Evolutionary conservation across 2,797 vertebrate species (phyloP), one percentile per base, ranked within the genome.

Genomic region (Echiichthys vipera): DNA sequence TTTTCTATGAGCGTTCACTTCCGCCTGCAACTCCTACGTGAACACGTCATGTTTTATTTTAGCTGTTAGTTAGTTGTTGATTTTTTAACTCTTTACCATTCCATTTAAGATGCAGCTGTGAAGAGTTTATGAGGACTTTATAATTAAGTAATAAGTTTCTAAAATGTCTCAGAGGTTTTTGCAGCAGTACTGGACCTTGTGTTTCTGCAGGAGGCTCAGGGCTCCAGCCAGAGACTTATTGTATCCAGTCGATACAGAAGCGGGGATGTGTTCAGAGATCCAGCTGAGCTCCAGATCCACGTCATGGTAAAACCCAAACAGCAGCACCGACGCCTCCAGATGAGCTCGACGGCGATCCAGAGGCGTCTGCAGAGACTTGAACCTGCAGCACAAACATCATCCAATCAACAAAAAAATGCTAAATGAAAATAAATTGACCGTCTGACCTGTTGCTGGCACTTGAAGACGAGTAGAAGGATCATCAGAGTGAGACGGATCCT

Each of bases 111-210:
- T n/a, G n/a, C n/a, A n/a, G n/a, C n/a, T n/a, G n/a, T n/a, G n/a
- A n/a, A n/a, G n/a, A n/a, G n/a, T n/a, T n/a, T n/a, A n/a, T n/a
- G n/a, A n/a, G n/a, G n/a, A n/a, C n/a, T n/a, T n/a, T n/a, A n/a
- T n/a, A n/a, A n/a, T n/a, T n/a, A n/a, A n/a, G n/a, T n/a, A n/a
- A n/a, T n/a, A n/a, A n/a, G n/a, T n/a, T n/a, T n/a, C n/a, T n/a
- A n/a, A n/a, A n/a, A n/a, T n/a, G n/a, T n/a, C n/a, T n/a, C n/a
- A n/a, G n/a, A n/a, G n/a, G n/a, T n/a, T n/a, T n/a, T n/a, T n/a
- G n/a, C n/a, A n/a, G n/a, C n/a, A n/a, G n/a, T n/a, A n/a, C 12
- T 2, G 22, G 43, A 97, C 97, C 96, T 96, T 95, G 77, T 97
- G 96, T 74, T 96, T 97, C 74, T 92, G 92, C 81, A 93, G 43